Conservation (phyloP, 2,797 vertebrate genomes). For the Xerus rutilus region DNA sequence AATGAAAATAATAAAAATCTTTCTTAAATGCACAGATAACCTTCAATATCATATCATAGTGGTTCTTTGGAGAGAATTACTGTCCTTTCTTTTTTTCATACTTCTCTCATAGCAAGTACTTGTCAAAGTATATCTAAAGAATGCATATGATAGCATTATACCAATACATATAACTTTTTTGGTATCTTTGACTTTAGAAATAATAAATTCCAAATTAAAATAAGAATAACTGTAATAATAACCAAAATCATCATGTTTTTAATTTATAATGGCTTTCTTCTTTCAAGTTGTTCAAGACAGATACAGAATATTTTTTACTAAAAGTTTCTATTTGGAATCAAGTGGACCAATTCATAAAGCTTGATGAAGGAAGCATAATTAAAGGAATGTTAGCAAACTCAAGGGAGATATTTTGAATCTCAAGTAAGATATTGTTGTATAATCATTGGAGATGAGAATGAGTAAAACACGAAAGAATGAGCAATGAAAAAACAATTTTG, state of each 20-base stretch:
- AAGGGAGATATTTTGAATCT: neutral
- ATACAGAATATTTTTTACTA: neutral
- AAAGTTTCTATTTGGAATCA: neutral
- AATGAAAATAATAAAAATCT: conserved; percentile 86
- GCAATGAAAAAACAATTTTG: neutral
- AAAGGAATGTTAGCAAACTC: neutral
- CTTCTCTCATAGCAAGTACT: conserved; percentile 49
- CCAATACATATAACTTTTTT: neutral
- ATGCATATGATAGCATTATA: neutral
- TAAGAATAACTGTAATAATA: neutral
- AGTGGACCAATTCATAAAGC: neutral
- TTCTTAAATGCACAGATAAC: conserved; percentile 85
- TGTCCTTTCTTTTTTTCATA: neutral
- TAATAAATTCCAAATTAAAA: conserved; percentile 40
- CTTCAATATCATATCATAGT: conserved; percentile 82
- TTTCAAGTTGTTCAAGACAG: neutral
- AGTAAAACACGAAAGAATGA: neutral
- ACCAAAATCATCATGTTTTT: neutral
- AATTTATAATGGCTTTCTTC: conserved; percentile 11
- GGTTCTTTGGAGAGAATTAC: conserved; percentile 14
- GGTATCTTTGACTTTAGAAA: neutral
- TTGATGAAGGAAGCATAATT: neutral
- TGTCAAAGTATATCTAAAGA: conserved; percentile 42
- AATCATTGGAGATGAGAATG: neutral
- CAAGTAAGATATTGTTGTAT: neutral